Percentiles rank a stretch among this genome's conserved stretches.
Conservation (phyloP, 2,888 invertebrate genomes). For the Hyposoter didymator region DNA sequence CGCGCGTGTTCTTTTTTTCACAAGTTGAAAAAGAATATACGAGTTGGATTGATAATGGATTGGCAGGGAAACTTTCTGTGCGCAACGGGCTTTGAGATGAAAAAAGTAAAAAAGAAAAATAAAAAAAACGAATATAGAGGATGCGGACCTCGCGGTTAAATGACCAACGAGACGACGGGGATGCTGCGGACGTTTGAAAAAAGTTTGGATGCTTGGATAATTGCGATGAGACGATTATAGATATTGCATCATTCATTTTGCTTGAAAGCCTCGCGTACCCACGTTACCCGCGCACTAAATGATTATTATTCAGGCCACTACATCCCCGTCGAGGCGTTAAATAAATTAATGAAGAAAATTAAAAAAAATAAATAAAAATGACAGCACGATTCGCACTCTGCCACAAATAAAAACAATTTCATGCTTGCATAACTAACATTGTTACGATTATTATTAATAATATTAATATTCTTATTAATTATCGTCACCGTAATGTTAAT, state of each 20-base stretch:
- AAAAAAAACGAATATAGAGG: constrained; percentile 38
- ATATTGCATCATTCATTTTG: constrained; percentile 15
- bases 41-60: constrained; percentile 52
- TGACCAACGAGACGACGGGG: constrained; percentile 64
- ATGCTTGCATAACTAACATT: constrained; percentile 54
- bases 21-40: constrained; percentile 13
- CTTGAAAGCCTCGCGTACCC: constrained; percentile 25
- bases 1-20: constrained; percentile 5
- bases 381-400: constrained; percentile 78
- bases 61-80: constrained; percentile 60
- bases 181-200: constrained; percentile 61
- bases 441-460: constrained; percentile 21
- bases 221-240: constrained; percentile 36
- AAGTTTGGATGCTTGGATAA: constrained; percentile 55
- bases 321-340: constrained; percentile 61
- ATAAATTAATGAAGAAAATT: constrained; percentile 71
- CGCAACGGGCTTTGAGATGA: constrained; percentile 59
- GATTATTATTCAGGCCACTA: constrained; percentile 47
- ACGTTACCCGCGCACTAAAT: constrained; percentile 20
- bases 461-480: constrained; percentile 20
- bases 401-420: constrained; percentile 65
- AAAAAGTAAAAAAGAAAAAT: constrained; percentile 18
- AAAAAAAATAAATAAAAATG: constrained; percentile 74
- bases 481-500: constrained; percentile 17
- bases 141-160: constrained; percentile 57